Conservation (phyloP, 2,888 invertebrate species). For the Brachyptera putata region DNA sequence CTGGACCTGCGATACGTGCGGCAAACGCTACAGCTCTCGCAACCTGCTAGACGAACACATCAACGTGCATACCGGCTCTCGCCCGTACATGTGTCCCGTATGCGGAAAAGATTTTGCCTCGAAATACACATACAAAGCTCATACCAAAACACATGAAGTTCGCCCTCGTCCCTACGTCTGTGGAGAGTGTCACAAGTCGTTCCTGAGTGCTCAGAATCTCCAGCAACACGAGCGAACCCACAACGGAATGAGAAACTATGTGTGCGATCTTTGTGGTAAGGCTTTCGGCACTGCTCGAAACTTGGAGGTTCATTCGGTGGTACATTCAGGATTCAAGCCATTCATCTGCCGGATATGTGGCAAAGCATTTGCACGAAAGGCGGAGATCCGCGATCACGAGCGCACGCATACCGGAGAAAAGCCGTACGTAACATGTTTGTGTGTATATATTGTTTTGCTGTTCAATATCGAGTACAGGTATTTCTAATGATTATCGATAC, state of each 20-base stretch:
- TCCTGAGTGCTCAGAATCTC: conserved; percentile 72
- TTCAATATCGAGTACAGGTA: no score
- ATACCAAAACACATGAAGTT: conserved; percentile 65
- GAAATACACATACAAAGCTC: conserved; percentile 72
- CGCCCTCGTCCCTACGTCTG: conserved; percentile 69
- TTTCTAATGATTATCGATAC: no score
- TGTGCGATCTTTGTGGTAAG: conserved; percentile 64
- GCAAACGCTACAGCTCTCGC: conserved; percentile 63
- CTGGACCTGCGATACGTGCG: conserved; percentile 62
- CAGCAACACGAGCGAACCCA: conserved; percentile 72
- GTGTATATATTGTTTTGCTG: no score
- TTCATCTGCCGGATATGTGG: conserved; percentile 52
- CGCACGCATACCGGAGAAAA: conserved; percentile 64
- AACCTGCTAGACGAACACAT: conserved; percentile 68
- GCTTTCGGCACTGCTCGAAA: conserved; percentile 75
- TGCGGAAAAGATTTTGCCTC: conserved; percentile 74
- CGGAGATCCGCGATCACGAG: conserved; percentile 76
- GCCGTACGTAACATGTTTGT: no score
- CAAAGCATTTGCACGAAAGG: conserved; percentile 70
- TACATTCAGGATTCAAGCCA: conserved; percentile 65
- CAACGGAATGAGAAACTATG: conserved; percentile 62
- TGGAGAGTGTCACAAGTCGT: conserved; percentile 62
- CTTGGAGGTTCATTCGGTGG: conserved; percentile 71
- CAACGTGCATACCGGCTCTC: conserved; percentile 63
- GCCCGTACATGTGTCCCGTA: conserved; percentile 60